Base-by-base conservation (phyloP, 2,797 vertebrate genomes). In the Odontamblyopus rebecca region DNA sequence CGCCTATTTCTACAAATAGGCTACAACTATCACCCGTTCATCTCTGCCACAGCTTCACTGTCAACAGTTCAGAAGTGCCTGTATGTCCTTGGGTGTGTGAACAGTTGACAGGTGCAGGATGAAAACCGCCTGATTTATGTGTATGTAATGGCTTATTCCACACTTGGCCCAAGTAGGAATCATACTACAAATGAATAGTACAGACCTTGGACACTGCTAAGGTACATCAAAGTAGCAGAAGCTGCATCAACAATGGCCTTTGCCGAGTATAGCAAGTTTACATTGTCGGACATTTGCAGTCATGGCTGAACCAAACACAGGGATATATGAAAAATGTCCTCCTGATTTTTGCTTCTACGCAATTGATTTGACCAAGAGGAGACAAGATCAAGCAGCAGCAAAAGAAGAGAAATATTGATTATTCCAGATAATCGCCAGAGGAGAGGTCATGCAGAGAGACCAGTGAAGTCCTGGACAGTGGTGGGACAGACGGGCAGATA, bases 41-140 rank as follows among this genome's bases (percentile, higher is more conserved):
- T 86, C 71, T 61, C 67, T 35, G 64, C 73, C 59, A 81, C 77
- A 74, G 71, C 77, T 67, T 76, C 68, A 50, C 72, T 73, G 75
- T 75, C 80, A 84, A 78, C 76, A 75, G 5, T 44, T 69, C 51
- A 73, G 38, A 76, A 78, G 51, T 68, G 71, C 56, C 27, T 53
- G 57, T 61, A 71, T 79, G 79, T 78, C 78, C 84, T 79, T 86
- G 79, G 81, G 71, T 80, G 70, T 75, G 75, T 66, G 69, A 68
- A 73, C 60, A 73, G 74, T 69, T 88, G 85, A 84, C 82, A 77
- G 75, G 59, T 59, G 71, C 69, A 76, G 69, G 79, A 85, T 79
- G 78, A 85, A 85, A 87, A 26, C 2, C 59, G 75, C 76, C 79
- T 85, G 86, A 87, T 87, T 82, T 82, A 63, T 82, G 78, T 68